These are phyloP conservation scores for Stictocephala bisonia DNA, from an alignment of 2,888 invertebrate genomes.

Conservation along the genomic window DNA sequence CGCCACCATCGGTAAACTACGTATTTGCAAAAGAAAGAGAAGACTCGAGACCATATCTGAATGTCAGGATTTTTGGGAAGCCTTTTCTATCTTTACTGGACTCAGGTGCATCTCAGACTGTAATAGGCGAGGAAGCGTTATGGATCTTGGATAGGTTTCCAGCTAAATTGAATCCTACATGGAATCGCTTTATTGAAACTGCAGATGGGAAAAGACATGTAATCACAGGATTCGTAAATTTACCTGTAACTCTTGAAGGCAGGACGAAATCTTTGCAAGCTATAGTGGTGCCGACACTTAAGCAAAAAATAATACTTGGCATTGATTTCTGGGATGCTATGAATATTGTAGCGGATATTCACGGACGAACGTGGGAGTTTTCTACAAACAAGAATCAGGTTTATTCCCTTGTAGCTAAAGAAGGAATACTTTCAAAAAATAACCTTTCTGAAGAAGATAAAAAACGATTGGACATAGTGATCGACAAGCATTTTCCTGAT, in stretches of 20 bases:
- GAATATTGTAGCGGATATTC: conserved; percentile 1
- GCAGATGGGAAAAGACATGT: no score
- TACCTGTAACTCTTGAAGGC: conserved; percentile 4
- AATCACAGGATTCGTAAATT: neutral
- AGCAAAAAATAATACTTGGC: neutral
- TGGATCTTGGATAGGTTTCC: no score
- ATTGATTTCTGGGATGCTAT: conserved; percentile 30
- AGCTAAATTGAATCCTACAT: no score
- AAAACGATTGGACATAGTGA: neutral
- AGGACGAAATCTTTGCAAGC: neutral
- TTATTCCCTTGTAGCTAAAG: neutral
- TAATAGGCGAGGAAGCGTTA: no score
- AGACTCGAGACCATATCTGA: no score
- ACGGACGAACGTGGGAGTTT: neutral
- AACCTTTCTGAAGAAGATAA: neutral
- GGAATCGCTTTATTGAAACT: no score
- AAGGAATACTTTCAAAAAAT: neutral
- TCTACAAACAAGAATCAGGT: neutral
- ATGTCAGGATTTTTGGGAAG: no score
- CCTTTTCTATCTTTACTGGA: no score
- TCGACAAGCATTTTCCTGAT: neutral
- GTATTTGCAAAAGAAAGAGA: no score
- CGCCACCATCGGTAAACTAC: no score
- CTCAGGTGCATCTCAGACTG: no score
- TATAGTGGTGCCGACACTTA: neutral